phyloP scores from a whole-genome alignment of 2,888 invertebrate species.

The Thymelicus acteon region DNA sequence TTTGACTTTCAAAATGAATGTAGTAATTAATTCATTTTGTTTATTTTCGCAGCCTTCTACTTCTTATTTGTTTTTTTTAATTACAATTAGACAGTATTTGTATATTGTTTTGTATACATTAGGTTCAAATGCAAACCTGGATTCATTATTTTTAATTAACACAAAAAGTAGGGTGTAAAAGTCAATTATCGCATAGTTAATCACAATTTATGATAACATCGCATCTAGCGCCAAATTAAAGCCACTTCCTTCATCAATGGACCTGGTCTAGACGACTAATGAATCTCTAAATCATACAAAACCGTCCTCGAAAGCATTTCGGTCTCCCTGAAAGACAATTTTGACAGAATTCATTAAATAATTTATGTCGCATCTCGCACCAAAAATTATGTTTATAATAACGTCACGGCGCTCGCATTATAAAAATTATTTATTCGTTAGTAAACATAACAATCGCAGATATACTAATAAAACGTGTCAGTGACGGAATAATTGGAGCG shows the following conservation, averaged over 20 bases:
- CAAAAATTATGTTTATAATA: constrained; percentile 67
- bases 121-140: too few relatives aligned
- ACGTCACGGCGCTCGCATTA: constrained; percentile 62
- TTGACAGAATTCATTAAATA: constrained; percentile 61
- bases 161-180: not conserved
- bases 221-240: constrained; percentile 25
- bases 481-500: constrained; percentile 78
- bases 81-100: too few relatives aligned
- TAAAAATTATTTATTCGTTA: constrained; percentile 69
- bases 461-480: constrained; percentile 81
- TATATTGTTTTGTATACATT: too few relatives aligned
- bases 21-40: too few relatives aligned
- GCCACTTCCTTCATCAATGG: constrained; percentile 32
- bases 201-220: constrained; percentile 31
- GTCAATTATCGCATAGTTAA: constrained; percentile 20
- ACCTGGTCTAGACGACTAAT: constrained; percentile 33
- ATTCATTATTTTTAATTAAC: too few relatives aligned
- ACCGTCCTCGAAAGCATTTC: constrained; percentile 29
- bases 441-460: constrained; percentile 77
- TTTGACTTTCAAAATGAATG: too few relatives aligned
- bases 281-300: constrained; percentile 36
- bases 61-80: too few relatives aligned
- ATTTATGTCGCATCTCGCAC: constrained; percentile 52
- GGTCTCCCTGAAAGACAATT: constrained; percentile 50
- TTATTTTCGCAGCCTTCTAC: too few relatives aligned